phyloP scores from a whole-genome alignment of 2,113 vertebrate species.

The Athene noctua region DNA sequence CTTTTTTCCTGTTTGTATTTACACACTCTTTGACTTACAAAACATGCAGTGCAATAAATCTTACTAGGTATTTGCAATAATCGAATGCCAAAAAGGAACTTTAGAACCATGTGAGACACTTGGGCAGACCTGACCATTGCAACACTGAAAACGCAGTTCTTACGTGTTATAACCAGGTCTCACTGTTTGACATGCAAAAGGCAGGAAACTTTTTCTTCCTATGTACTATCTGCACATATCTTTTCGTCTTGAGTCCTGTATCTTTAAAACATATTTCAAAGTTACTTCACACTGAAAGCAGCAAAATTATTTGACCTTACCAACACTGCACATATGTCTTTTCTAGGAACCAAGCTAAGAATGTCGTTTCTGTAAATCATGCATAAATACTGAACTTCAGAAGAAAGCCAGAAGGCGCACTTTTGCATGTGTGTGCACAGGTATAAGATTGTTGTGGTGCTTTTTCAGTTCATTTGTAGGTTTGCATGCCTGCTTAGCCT shows the following conservation, averaged over 20 bases:
- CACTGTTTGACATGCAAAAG: background rate
- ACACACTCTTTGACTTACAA: background rate
- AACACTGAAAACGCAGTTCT: background rate
- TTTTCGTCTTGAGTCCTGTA: background rate
- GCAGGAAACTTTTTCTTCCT: background rate
- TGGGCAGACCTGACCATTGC: background rate
- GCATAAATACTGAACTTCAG: background rate
- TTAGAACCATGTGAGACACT: background rate
- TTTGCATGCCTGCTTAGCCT: background rate
- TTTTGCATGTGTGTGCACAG: background rate
- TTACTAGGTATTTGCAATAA: background rate
- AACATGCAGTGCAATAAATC: background rate
- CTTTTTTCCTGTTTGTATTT: background rate
- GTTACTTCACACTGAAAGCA: background rate
- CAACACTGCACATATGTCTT: accelerated
- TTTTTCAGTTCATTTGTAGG: background rate
- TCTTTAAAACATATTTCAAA: background rate
- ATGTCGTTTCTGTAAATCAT: background rate
- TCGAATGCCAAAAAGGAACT: background rate
- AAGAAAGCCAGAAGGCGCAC: background rate
- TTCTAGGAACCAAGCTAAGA: background rate
- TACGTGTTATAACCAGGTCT: background rate
- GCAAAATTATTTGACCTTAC: background rate
- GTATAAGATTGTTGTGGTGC: background rate
- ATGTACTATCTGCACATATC: background rate